Evolutionary conservation across 2,113 vertebrate genomes (phyloP).

Genomic region (Geothlypis trichas): DNA sequence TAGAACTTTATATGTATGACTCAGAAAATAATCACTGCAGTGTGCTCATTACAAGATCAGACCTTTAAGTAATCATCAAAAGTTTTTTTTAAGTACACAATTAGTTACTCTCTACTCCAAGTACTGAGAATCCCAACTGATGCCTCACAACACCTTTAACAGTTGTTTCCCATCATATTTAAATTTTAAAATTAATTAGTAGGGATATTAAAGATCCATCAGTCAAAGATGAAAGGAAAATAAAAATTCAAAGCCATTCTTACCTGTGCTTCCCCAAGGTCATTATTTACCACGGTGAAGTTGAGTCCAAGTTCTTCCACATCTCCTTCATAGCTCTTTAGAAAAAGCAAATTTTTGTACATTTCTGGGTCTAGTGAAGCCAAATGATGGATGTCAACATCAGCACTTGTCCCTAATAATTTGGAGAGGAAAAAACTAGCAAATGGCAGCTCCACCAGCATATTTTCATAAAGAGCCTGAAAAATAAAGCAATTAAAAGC

Average conservation of each 20-base stretch:
- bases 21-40: neutral
- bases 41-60: neutral
- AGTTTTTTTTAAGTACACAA: constrained; percentile 2
- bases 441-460: constrained; percentile 97
- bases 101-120: neutral
- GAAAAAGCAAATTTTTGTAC: constrained; percentile 95
- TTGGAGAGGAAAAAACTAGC: constrained; percentile 99
- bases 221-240: neutral
- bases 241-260: neutral
- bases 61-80: neutral
- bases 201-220: constrained; percentile 69
- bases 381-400: constrained; percentile 98
- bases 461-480: constrained; percentile 97
- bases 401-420: constrained; percentile 92
- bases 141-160: constrained; percentile 11
- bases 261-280: constrained; percentile 96
- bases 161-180: constrained; percentile 69
- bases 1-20: neutral
- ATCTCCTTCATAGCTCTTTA: constrained; percentile 96
- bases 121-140: constrained; percentile 5
- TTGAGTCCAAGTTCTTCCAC: constrained; percentile 97
- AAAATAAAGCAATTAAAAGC: neutral
- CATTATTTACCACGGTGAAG: constrained; percentile 98
- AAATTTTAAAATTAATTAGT: constrained; percentile 41
- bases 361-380: constrained; percentile 96